These are phyloP conservation scores for Aphelenchoides bicaudatus DNA, from an alignment of 2,888 invertebrate species.

Conservation along the genomic window DNA sequence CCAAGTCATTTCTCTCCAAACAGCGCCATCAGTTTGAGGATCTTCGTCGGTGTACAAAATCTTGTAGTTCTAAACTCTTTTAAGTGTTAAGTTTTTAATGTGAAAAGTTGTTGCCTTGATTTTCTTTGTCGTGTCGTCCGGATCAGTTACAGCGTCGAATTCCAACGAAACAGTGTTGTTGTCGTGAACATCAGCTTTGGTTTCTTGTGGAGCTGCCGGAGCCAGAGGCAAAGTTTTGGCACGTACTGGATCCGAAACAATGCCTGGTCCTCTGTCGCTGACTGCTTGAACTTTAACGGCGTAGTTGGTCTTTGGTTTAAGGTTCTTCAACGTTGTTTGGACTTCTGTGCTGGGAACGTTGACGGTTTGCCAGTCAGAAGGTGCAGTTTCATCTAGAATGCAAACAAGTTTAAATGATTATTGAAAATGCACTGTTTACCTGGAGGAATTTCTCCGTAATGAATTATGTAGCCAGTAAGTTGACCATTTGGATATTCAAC, in stretches of 20 bases:
- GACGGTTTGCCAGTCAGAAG: constrained; percentile 48
- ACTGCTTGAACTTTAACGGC: constrained; percentile 54
- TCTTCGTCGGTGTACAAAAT: constrained; percentile 57
- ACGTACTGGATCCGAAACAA: constrained; percentile 48
- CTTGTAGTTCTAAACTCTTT: constrained; percentile 43
- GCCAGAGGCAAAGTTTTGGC: constrained; percentile 50
- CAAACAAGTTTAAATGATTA: not conserved
- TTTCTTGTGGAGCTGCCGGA: constrained; percentile 30
- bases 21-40: constrained; percentile 48
- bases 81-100: not conserved
- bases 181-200: constrained; percentile 43
- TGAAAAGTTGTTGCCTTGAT: constrained; percentile 29
- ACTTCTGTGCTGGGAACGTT: constrained; percentile 43
- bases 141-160: constrained; percentile 49
- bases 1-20: constrained; percentile 56
- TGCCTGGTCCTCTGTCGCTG: constrained; percentile 56
- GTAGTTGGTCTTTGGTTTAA: constrained; percentile 55
- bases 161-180: constrained; percentile 54
- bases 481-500: constrained; percentile 59
- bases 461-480: constrained; percentile 49
- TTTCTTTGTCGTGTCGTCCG: constrained; percentile 49
- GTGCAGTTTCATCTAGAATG: constrained; percentile 38
- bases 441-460: constrained; percentile 52
- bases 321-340: constrained; percentile 40
- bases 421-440: no score